These are phyloP conservation scores for Bombyx mandarina DNA, from an alignment of 1,140 invertebrate species.

Conservation along the genomic window DNA sequence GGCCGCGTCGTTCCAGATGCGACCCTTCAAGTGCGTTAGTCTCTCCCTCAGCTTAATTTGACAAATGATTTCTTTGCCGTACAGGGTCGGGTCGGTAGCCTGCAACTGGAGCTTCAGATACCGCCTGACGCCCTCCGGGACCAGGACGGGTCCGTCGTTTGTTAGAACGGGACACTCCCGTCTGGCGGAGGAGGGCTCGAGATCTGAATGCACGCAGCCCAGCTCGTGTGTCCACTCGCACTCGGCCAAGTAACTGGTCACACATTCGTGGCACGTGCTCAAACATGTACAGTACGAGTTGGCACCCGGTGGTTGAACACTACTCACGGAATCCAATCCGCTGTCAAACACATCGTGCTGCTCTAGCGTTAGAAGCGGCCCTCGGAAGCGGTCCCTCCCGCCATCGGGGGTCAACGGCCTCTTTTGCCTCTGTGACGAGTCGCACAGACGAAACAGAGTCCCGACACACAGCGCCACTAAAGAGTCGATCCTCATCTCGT, in stretches of 20 bases:
- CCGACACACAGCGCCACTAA: no score
- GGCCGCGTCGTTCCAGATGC: conserved; percentile 20
- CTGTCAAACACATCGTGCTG: no score
- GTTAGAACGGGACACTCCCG: conserved; percentile 20
- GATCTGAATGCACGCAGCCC: conserved; percentile 23
- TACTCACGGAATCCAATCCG: no score
- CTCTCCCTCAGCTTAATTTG: conserved; percentile 24
- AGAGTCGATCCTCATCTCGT: no score
- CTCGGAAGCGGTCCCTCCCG: no score
- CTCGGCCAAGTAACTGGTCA: conserved; percentile 11
- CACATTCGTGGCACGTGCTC: conserved; percentile 21
- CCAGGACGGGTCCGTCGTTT: conserved; percentile 18
- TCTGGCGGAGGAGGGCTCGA: conserved; percentile 2
- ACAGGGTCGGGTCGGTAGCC: conserved; percentile 23
- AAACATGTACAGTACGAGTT: conserved; percentile 15
- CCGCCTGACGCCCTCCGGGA: conserved; percentile 19
- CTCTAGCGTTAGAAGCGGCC: no score
- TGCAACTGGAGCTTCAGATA: conserved; percentile 29
- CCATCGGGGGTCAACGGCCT: no score
- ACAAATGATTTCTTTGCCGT: conserved; percentile 29
- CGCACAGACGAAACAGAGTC: no score
- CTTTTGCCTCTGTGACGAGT: no score
- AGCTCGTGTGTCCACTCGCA: conserved; percentile 31
- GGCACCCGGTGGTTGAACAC: no score
- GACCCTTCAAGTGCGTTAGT: conserved; percentile 23